Percentiles rank a stretch among this genome's conserved stretches.
Evolutionary conservation across 2,113 vertebrate species (phyloP).

Genomic region (Nannobrachium achirus): DNA sequence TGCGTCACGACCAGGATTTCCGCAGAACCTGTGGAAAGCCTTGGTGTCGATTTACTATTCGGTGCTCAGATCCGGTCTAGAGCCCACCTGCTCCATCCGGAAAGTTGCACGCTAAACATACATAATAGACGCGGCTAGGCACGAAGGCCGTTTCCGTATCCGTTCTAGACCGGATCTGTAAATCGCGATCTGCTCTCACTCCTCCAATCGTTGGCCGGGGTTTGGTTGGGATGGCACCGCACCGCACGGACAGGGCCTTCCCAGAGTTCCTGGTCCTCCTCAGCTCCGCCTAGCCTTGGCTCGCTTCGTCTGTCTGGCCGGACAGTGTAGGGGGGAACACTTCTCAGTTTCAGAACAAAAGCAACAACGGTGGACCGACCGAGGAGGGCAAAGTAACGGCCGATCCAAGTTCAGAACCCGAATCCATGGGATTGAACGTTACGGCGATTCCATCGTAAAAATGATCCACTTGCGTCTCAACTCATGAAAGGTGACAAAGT

Average conservation of each 20-base stretch:
- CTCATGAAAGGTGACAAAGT: slow-evolving; percentile 66
- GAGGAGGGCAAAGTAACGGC: slow-evolving; percentile 45
- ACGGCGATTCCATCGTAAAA: neutral
- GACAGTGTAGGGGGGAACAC: slow-evolving; percentile 75
- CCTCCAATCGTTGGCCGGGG: slow-evolving; percentile 70
- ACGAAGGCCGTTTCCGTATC: too few species aligned
- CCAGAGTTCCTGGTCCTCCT: slow-evolving; percentile 79
- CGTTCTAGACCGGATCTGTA: too few species aligned
- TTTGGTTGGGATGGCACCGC: slow-evolving; percentile 66
- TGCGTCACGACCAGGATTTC: too few species aligned
- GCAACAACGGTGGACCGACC: slow-evolving; percentile 67
- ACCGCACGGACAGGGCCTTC: slow-evolving; percentile 68
- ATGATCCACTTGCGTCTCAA: slow-evolving; percentile 41
- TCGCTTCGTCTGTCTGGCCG: slow-evolving; percentile 67
- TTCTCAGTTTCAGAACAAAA: slow-evolving; percentile 83
- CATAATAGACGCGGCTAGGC: too few species aligned
- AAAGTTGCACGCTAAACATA: too few species aligned
- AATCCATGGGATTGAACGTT: slow-evolving; percentile 30
- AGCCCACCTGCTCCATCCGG: too few species aligned
- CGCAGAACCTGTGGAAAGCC: too few species aligned
- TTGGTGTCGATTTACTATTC: too few species aligned
- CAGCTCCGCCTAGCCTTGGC: slow-evolving; percentile 77
- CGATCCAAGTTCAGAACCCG: slow-evolving; percentile 19
- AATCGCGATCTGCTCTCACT: slow-evolving; percentile 18
- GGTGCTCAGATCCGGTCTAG: too few species aligned